Evolutionary conservation across 1,140 invertebrate genomes (phyloP).

Genomic region (Galleria mellonella): DNA sequence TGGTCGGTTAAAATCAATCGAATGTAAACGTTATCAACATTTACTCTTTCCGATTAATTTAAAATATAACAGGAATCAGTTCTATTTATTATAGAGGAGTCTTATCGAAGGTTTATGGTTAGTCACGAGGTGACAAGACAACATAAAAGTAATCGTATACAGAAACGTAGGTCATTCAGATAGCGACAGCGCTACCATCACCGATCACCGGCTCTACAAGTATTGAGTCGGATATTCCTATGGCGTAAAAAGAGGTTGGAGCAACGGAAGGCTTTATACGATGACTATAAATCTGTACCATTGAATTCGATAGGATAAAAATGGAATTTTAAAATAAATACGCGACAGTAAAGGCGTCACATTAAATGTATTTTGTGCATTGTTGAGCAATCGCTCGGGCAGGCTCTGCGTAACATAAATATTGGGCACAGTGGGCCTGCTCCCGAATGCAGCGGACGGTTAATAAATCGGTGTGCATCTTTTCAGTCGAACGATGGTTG

Average conservation of each 20-base stretch:
- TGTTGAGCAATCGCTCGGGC: slow-evolving; percentile 50
- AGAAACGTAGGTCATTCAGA: slow-evolving; percentile 23
- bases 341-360: slow-evolving; percentile 39
- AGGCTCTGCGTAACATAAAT: slow-evolving; percentile 56
- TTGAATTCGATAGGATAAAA: slow-evolving; percentile 33
- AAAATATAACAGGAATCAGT: slow-evolving; percentile 37
- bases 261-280: slow-evolving; percentile 4
- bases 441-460: slow-evolving; percentile 54
- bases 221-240: background rate
- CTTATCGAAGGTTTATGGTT: slow-evolving; percentile 32
- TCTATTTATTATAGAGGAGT: slow-evolving; percentile 40
- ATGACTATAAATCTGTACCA: slow-evolving; percentile 27
- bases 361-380: slow-evolving; percentile 59
- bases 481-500: slow-evolving; percentile 38
- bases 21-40: slow-evolving; percentile 37
- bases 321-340: slow-evolving; percentile 51
- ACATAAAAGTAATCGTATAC: slow-evolving; percentile 25
- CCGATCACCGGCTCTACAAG: slow-evolving; percentile 5
- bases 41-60: slow-evolving; percentile 43
- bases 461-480: slow-evolving; percentile 60
- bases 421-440: slow-evolving; percentile 46
- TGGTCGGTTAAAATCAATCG: slow-evolving; percentile 22
- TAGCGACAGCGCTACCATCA: slow-evolving; percentile 21
- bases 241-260: background rate
- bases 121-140: slow-evolving; percentile 28